A percentile compares a stretch with the other conserved stretches of the same genome.
Conservation (phyloP, 92 coral and sea anemone species). For the Palythoa caribaeorum region DNA sequence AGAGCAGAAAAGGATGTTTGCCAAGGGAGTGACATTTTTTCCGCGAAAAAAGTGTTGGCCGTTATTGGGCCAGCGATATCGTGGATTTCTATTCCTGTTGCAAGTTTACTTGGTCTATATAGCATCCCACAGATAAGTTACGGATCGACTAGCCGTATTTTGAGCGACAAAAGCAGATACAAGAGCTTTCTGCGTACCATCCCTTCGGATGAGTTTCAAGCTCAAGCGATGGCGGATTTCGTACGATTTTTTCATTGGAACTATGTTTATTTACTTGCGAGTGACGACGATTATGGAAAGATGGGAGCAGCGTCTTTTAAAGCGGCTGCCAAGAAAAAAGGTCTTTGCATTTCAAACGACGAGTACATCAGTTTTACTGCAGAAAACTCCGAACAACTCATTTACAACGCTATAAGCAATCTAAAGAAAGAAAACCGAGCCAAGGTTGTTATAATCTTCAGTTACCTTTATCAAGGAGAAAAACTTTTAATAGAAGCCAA, state of each 20-base stretch:
- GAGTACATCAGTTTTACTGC: constrained; percentile 81
- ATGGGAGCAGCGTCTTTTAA: constrained; percentile 96
- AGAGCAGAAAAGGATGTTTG: constrained; percentile 72
- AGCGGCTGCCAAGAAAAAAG: constrained; percentile 71
- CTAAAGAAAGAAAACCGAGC: constrained; percentile 69
- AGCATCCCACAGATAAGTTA: constrained; percentile 91
- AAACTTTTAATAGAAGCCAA: constrained; percentile 71
- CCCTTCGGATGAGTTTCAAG: constrained; percentile 95
- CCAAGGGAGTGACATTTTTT: constrained; percentile 20
- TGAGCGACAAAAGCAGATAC: constrained; percentile 94
- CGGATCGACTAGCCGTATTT: constrained; percentile 88
- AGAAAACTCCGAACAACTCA: constrained; percentile 64
- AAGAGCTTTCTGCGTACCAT: constrained; percentile 90
- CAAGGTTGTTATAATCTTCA: constrained; percentile 82
- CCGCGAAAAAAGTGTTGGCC: constrained; percentile 59
- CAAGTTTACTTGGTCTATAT: constrained; percentile 87
- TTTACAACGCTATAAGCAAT: constrained; percentile 57
- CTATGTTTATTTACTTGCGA: constrained; percentile 87
- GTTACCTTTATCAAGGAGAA: constrained; percentile 80
- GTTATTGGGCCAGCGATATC: constrained; percentile 95
- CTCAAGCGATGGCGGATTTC: constrained; percentile 92
- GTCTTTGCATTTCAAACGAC: constrained; percentile 89
- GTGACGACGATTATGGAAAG: constrained; percentile 95
- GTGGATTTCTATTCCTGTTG: constrained; percentile 87
- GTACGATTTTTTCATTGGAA: constrained; percentile 87